phyloP scores from a whole-genome alignment of 2,888 invertebrate species.

The Athalia cordata region DNA sequence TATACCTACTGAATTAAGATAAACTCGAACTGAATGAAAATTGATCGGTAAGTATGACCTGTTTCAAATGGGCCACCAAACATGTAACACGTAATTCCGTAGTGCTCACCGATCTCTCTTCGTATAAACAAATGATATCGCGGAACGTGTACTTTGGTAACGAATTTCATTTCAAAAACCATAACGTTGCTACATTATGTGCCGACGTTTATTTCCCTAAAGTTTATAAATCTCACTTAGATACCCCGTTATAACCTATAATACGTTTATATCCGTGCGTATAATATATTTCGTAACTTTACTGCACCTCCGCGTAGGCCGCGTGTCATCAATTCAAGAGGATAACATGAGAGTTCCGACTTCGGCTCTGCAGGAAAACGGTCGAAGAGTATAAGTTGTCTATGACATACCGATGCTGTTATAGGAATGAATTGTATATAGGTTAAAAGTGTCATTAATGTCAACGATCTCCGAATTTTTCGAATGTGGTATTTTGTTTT shows the following conservation, averaged over 20 bases:
- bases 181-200: no score
- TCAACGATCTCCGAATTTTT: not conserved
- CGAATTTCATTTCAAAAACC: no score
- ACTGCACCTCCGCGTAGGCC: not conserved
- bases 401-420: no score
- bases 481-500: no score
- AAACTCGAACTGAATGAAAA: slow-evolving; percentile 38
- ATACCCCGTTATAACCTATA: not conserved
- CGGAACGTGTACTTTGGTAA: no score
- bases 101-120: not conserved
- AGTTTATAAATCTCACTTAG: not conserved
- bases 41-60: not conserved
- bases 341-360: not conserved
- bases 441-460: not conserved
- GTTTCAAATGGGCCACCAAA: not conserved
- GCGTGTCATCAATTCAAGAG: slow-evolving; percentile 9
- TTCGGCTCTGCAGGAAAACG: not conserved
- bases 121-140: no score
- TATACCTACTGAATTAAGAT: not conserved
- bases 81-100: not conserved
- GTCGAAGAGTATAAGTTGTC: no score
- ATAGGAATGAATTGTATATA: not conserved
- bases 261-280: not conserved
- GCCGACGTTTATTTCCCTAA: not conserved
- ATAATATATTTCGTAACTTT: not conserved